phyloP scores from a whole-genome alignment of 1,140 invertebrate genomes.

The Drosophila kanapiae region DNA sequence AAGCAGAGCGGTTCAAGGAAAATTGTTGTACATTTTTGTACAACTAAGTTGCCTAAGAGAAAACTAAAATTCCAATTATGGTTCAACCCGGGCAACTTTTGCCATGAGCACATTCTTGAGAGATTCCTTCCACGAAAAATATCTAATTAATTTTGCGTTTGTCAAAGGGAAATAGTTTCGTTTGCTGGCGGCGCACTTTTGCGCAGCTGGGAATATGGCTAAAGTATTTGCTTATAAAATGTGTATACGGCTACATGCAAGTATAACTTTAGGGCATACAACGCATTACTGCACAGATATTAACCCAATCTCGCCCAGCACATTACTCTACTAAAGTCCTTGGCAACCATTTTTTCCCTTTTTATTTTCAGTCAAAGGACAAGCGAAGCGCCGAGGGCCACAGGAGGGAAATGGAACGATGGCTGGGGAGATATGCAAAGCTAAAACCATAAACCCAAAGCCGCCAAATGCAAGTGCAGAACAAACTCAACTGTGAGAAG shows the following conservation, averaged over 20 bases:
- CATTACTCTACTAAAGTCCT: slow-evolving; percentile 37
- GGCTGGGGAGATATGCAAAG: slow-evolving; percentile 19
- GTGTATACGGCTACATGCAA: slow-evolving; percentile 1
- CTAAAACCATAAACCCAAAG: slow-evolving; percentile 46
- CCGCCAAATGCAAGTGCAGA: slow-evolving; percentile 53
- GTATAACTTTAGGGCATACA: slow-evolving; percentile 22
- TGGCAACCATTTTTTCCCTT: slow-evolving; percentile 23
- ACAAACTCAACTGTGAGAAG: slow-evolving; percentile 30
- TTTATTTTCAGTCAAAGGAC: slow-evolving; percentile 46
- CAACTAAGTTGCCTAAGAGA: neutral
- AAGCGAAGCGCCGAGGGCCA: slow-evolving; percentile 27
- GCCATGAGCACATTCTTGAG: slow-evolving; percentile 18
- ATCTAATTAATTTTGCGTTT: slow-evolving; percentile 60
- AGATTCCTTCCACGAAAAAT: slow-evolving; percentile 39
- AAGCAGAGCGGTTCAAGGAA: neutral
- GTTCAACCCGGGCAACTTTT: slow-evolving; percentile 5
- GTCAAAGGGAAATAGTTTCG: slow-evolving; percentile 61
- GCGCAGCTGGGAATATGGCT: slow-evolving; percentile 27
- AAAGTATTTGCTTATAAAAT: slow-evolving; percentile 22
- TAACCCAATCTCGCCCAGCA: slow-evolving; percentile 25
- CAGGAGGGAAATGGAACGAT: slow-evolving; percentile 17
- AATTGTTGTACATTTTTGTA: neutral
- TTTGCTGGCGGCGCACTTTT: slow-evolving; percentile 18
- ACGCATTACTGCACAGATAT: slow-evolving; percentile 35
- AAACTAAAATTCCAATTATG: slow-evolving; percentile 22